phyloP scores from a whole-genome alignment of 1,140 invertebrate species.

The Phthorimaea operculella region DNA sequence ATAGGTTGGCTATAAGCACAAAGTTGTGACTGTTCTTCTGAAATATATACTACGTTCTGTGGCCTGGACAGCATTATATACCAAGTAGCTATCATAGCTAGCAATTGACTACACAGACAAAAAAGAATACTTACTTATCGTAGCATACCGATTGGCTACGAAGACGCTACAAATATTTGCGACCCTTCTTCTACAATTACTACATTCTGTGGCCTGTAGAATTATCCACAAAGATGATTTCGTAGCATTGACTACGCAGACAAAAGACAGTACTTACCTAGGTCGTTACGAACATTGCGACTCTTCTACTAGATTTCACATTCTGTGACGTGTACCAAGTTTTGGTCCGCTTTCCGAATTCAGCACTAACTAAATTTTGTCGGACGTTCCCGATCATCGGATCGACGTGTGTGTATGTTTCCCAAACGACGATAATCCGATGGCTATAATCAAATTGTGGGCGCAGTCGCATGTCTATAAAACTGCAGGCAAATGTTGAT shows the following conservation, averaged over 20 bases:
- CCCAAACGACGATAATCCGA: background rate
- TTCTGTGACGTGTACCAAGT: slow-evolving; percentile 23
- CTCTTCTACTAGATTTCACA: background rate
- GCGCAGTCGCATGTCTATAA: background rate
- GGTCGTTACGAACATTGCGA: too few species aligned
- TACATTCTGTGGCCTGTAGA: background rate
- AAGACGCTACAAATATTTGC: background rate
- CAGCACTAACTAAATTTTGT: slow-evolving; percentile 57
- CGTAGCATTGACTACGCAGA: too few species aligned
- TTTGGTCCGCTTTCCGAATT: slow-evolving; percentile 48
- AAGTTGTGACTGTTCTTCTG: too few species aligned
- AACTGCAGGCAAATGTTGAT: too few species aligned
- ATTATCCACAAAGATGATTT: too few species aligned
- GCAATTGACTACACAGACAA: too few species aligned
- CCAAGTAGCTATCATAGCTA: too few species aligned
- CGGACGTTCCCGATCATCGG: slow-evolving; percentile 28
- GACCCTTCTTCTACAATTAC: background rate
- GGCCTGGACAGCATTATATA: too few species aligned
- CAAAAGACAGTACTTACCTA: too few species aligned
- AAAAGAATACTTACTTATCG: too few species aligned
- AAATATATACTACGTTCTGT: too few species aligned
- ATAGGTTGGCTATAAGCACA: too few species aligned
- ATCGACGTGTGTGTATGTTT: background rate
- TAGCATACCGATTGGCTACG: background rate
- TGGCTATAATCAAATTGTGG: background rate